Evolutionary conservation across 2,888 invertebrate species (phyloP).

Genomic region (Octodonta nipae): DNA sequence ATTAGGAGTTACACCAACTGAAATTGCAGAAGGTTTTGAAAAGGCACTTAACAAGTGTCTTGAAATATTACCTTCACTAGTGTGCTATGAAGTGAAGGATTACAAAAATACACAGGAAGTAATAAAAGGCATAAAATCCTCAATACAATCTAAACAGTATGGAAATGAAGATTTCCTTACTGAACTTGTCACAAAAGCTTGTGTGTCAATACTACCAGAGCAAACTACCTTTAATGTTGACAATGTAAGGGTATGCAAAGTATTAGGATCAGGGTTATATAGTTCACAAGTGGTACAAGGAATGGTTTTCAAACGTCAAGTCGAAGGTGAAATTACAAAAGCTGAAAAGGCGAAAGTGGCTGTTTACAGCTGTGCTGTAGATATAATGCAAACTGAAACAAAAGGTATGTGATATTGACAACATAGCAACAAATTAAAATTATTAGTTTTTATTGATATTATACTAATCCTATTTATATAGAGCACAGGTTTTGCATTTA

Average conservation of each 20-base stretch:
- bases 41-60: constrained; percentile 75
- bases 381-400: constrained; percentile 93
- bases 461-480: too few relatives aligned
- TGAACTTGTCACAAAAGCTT: constrained; percentile 73
- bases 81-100: constrained; percentile 65
- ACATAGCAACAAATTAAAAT: too few relatives aligned
- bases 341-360: constrained; percentile 77
- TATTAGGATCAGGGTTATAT: constrained; percentile 69
- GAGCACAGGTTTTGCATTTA: too few relatives aligned
- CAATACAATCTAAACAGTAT: constrained; percentile 95
- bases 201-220: constrained; percentile 76
- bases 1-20: constrained; percentile 90
- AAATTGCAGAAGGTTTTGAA: constrained; percentile 93
- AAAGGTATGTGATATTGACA: too few relatives aligned
- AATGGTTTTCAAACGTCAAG: constrained; percentile 93
- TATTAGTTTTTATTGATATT: too few relatives aligned
- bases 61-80: constrained; percentile 73
- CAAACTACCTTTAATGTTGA: constrained; percentile 90
- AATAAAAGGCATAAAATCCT: constrained; percentile 57
- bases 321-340: constrained; percentile 79
- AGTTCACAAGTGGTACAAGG: constrained; percentile 78
- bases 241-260: constrained; percentile 89
- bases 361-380: constrained; percentile 89
- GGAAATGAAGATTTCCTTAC: constrained; percentile 91
- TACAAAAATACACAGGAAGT: constrained; percentile 54